phyloP scores from a whole-genome alignment of 2,113 vertebrate genomes.

The Odocoileus virginianus region DNA sequence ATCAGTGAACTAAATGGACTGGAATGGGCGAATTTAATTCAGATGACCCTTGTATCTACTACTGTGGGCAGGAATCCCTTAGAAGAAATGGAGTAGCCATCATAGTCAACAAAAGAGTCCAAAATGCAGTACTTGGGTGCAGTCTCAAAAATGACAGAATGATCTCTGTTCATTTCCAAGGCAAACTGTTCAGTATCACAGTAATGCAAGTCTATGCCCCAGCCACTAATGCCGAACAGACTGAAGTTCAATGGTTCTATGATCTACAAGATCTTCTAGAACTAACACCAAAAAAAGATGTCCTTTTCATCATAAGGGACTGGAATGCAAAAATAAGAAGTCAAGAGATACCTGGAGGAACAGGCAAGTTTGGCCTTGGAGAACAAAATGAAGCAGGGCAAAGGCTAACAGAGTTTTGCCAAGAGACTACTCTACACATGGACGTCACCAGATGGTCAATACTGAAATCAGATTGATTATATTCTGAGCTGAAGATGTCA shows the following conservation, averaged over 20 bases:
- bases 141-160: neutral
- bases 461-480: neutral
- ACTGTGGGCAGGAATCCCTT: neutral
- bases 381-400: neutral
- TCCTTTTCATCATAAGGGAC: neutral
- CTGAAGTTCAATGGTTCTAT: neutral
- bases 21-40: neutral
- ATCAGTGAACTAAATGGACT: neutral
- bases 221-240: neutral
- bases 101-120: neutral
- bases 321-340: neutral
- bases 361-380: neutral
- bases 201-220: neutral
- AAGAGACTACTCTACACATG: neutral
- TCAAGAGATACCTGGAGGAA: neutral
- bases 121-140: neutral
- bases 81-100: neutral
- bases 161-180: neutral
- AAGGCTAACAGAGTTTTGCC: neutral
- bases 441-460: neutral
- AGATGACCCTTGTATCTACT: neutral
- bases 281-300: neutral
- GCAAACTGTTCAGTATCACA: neutral
- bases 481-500: neutral
- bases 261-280: neutral